A percentile compares a stretch with the other conserved stretches of the same genome.
phyloP scores from a whole-genome alignment of 2,113 vertebrate species.

The Microcebus griseorufus region DNA sequence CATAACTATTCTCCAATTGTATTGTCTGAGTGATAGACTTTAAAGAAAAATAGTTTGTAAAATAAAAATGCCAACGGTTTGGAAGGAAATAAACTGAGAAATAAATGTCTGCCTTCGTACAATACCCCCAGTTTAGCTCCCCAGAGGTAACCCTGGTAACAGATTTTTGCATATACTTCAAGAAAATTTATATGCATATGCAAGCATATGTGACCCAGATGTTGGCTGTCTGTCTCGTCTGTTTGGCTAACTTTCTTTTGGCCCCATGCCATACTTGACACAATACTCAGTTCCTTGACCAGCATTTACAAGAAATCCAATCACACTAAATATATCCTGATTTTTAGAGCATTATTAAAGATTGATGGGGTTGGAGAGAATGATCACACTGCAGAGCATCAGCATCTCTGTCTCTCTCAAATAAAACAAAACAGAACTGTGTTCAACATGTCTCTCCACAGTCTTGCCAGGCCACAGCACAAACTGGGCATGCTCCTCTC shows the following conservation, averaged over 20 bases:
- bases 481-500: not conserved
- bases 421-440: not conserved
- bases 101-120: not conserved
- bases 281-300: conserved; percentile 11
- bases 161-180: not conserved
- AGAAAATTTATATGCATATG: not conserved
- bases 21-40: not conserved
- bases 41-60: not conserved
- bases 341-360: not conserved
- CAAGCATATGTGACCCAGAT: not conserved
- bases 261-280: not conserved
- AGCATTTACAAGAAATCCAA: conserved; percentile 32
- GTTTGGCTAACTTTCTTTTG: not conserved
- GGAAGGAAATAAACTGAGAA: not conserved
- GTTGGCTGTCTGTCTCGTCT: not conserved
- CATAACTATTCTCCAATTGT: not conserved
- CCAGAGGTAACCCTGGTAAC: not conserved
- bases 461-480: not conserved
- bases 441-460: not conserved
- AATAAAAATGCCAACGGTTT: not conserved
- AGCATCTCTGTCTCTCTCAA: not conserved
- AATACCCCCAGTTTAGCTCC: not conserved
- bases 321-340: not conserved
- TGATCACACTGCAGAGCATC: not conserved
- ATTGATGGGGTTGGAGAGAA: not conserved